Conservation (phyloP, 2,113 vertebrate genomes). For the Barnardius zonarius region DNA sequence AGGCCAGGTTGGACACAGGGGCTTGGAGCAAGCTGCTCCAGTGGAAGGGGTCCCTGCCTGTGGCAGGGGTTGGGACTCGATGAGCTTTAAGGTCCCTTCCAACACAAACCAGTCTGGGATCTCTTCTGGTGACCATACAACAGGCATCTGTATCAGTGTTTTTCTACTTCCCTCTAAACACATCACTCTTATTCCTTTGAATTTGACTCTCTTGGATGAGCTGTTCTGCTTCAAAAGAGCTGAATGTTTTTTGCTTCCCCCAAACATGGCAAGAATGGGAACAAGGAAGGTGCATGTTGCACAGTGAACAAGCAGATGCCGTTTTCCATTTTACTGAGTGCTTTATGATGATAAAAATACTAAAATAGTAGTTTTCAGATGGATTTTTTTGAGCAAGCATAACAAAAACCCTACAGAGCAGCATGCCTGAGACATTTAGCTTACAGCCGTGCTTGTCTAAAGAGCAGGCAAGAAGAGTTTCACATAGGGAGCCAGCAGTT, state of each 20-base stretch:
- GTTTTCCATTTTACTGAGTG: background rate
- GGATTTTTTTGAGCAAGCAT: background rate
- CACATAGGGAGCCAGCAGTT: background rate
- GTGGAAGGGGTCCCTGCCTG: background rate
- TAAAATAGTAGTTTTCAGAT: background rate
- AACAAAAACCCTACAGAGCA: background rate
- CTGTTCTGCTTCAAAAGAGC: background rate
- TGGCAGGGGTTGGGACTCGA: background rate
- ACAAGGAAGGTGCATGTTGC: background rate
- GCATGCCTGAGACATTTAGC: background rate
- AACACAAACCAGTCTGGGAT: background rate
- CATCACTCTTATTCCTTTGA: rapidly evolving
- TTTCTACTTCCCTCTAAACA: background rate
- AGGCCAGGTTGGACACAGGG: too few relatives aligned
- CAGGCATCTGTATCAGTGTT: background rate
- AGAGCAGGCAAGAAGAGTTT: background rate
- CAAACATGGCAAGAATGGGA: background rate
- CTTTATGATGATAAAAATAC: background rate
- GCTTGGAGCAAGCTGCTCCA: background rate
- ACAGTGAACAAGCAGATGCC: background rate
- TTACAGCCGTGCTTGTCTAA: background rate
- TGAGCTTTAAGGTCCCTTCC: background rate
- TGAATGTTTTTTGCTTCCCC: background rate
- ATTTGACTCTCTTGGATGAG: background rate
- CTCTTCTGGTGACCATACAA: background rate